Conservation (phyloP, 2,888 invertebrate genomes). For the Sacculina carcini region DNA sequence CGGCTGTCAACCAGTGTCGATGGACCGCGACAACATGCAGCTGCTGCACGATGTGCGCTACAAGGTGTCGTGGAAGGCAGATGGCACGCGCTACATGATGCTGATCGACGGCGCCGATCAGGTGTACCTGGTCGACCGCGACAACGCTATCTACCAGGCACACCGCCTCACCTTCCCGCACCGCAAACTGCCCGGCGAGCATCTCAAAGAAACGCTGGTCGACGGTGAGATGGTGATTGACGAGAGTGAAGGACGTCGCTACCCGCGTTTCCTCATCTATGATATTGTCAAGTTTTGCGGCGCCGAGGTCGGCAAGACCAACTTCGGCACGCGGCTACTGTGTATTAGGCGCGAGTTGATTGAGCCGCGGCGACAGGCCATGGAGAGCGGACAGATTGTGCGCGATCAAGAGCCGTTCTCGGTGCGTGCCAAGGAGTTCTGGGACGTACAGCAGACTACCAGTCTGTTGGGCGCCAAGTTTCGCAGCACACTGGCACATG, state of each 20-base stretch:
- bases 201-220: constrained; percentile 51
- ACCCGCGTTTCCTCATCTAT: constrained; percentile 77
- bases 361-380: constrained; percentile 38
- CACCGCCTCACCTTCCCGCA: constrained; percentile 50
- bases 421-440: constrained; percentile 69
- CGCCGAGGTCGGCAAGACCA: constrained; percentile 41
- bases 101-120: constrained; percentile 58
- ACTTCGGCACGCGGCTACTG: constrained; percentile 47
- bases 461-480: constrained; percentile 58
- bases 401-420: constrained; percentile 64
- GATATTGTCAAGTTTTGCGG: constrained; percentile 68
- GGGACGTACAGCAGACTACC: constrained; percentile 44
- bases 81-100: constrained; percentile 94
- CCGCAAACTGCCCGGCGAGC: constrained; percentile 37
- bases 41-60: constrained; percentile 56
- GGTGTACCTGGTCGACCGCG: constrained; percentile 81
- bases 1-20: constrained; percentile 89
- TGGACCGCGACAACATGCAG: constrained; percentile 55
- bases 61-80: constrained; percentile 97
- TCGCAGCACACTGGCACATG: constrained; percentile 54
- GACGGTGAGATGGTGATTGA: constrained; percentile 98
- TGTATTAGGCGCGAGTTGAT: constrained; percentile 39
- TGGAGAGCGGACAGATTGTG: constrained; percentile 42
- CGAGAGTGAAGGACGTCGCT: constrained; percentile 29
- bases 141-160: constrained; percentile 71